These are phyloP conservation scores for Phortica okadai DNA, from an alignment of 2,888 invertebrate species.

Conservation along the genomic window DNA sequence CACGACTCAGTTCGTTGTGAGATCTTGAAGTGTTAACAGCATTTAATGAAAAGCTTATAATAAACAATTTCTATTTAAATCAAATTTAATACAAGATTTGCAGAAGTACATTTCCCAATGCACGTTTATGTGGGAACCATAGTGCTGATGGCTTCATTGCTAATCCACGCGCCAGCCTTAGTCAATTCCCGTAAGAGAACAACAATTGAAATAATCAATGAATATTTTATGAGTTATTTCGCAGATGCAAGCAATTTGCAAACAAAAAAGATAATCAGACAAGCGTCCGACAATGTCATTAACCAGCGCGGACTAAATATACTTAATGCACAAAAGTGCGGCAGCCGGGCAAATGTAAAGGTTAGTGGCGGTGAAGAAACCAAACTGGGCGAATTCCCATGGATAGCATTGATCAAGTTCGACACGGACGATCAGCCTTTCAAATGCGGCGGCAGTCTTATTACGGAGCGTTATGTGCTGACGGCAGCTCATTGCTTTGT, in stretches of 20 bases:
- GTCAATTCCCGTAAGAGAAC: not conserved
- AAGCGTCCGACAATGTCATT: not conserved
- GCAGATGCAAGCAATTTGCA: not conserved
- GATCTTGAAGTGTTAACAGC: conserved; percentile 1
- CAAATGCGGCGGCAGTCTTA: conserved; percentile 74
- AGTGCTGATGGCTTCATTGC: not conserved
- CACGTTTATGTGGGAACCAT: not conserved
- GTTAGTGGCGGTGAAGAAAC: conserved; percentile 82
- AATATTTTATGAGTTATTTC: not conserved
- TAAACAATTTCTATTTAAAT: not conserved
- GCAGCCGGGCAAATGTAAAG: conserved; percentile 78
- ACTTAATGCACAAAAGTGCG: conserved; percentile 77
- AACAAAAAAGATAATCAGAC: not conserved
- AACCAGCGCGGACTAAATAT: conserved; percentile 13
- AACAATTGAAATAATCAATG: not conserved
- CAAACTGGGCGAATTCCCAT: conserved; percentile 82
- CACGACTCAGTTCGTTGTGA: conserved; percentile 6
- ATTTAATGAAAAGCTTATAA: not conserved
- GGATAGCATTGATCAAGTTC: conserved; percentile 86
- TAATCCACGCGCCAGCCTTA: not conserved
- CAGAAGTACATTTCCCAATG: not conserved
- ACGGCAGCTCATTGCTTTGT: conserved; percentile 72
- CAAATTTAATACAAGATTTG: not conserved
- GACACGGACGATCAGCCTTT: conserved; percentile 68
- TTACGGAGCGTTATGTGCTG: conserved; percentile 65